A percentile compares a stretch with the other conserved stretches of the same genome.
phyloP scores from a whole-genome alignment of 2,797 vertebrate genomes.

The Artibeus jamaicensis region DNA sequence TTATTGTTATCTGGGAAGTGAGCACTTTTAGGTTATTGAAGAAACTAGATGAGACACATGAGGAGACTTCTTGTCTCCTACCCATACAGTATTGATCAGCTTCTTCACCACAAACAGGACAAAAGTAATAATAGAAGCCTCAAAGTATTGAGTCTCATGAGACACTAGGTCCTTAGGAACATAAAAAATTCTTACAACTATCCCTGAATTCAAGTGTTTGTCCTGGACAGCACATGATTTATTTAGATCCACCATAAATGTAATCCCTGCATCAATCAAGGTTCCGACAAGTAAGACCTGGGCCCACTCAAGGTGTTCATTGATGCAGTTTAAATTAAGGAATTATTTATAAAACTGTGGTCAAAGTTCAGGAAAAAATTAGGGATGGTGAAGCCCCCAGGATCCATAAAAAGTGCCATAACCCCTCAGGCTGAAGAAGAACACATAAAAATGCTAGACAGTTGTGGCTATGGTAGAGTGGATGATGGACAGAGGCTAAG shows the following conservation, averaged over 20 bases:
- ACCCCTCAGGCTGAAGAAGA: neutral
- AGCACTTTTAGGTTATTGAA: neutral
- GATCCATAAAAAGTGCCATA: neutral
- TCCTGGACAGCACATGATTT: neutral
- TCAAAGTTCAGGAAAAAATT: slow-evolving; percentile 3
- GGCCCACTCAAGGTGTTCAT: neutral
- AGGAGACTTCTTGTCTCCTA: neutral
- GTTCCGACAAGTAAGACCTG: neutral
- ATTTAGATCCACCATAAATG: neutral
- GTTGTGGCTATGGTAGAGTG: neutral
- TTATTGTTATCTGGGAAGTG: neutral
- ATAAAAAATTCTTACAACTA: neutral
- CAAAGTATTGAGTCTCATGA: neutral
- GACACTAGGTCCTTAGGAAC: neutral
- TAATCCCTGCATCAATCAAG: neutral
- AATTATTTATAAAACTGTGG: neutral
- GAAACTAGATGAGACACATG: neutral
- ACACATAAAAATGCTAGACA: neutral
- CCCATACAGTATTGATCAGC: neutral
- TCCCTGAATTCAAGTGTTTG: neutral
- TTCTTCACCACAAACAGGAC: neutral
- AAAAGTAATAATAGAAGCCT: neutral
- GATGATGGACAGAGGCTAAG: neutral
- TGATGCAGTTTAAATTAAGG: neutral
- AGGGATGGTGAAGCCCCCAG: neutral